Conservation (phyloP, 1,140 invertebrate species). For the Caenorhabditis latens region DNA sequence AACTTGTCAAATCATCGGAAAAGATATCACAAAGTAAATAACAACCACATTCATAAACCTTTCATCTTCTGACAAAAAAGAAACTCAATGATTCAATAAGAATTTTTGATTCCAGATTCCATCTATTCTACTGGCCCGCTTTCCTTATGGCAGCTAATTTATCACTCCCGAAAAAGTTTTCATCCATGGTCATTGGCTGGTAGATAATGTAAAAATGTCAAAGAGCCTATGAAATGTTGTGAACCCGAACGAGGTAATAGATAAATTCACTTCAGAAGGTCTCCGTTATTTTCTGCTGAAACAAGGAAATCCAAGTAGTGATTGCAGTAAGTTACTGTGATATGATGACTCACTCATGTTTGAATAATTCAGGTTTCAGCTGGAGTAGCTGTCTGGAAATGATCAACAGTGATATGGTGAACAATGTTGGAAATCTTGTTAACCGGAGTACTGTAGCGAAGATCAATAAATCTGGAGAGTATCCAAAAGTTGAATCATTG, state of each 20-base stretch:
- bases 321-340: slow-evolving; percentile 85
- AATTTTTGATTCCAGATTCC: slow-evolving; percentile 83
- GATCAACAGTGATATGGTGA: slow-evolving; percentile 91
- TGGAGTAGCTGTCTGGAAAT: slow-evolving; percentile 84
- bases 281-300: slow-evolving; percentile 91
- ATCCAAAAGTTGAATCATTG: slow-evolving; percentile 81
- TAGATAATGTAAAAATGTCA: slow-evolving; percentile 94
- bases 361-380: slow-evolving; percentile 85
- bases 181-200: slow-evolving; percentile 95
- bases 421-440: slow-evolving; percentile 92
- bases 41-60: too few relatives aligned
- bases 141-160: slow-evolving; percentile 91
- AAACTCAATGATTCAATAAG: not conserved
- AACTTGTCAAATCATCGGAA: slow-evolving; percentile 91
- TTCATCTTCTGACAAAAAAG: too few relatives aligned
- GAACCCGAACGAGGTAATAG: slow-evolving; percentile 83
- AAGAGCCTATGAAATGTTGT: slow-evolving; percentile 94
- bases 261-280: slow-evolving; percentile 82
- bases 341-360: too few relatives aligned
- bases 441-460: slow-evolving; percentile 84
- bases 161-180: slow-evolving; percentile 86
- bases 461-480: slow-evolving; percentile 86
- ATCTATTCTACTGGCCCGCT: slow-evolving; percentile 99
- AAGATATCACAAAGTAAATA: slow-evolving; percentile 93
- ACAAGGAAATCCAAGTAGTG: slow-evolving; percentile 88